These are phyloP conservation scores for Garra rufa DNA, from an alignment of 2,113 vertebrate species.

Conservation along the genomic window DNA sequence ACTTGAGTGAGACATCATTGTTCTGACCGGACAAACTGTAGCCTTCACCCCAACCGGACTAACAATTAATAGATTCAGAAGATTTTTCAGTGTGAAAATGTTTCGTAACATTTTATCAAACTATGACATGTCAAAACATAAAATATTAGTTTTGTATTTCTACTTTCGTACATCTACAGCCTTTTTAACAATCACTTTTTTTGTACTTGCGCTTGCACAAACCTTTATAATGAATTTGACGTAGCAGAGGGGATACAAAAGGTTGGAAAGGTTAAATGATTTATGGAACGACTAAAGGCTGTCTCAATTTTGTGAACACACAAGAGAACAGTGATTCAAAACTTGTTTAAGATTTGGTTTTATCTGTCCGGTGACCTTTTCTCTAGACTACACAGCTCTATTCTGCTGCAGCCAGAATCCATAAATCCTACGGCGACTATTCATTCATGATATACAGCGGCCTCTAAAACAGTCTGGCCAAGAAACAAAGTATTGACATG, in stretches of 20 bases:
- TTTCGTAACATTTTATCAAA: neutral
- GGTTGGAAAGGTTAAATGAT: neutral
- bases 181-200: too few species aligned
- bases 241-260: neutral
- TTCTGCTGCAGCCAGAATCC: conserved; percentile 30
- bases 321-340: neutral
- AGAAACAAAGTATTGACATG: conserved; percentile 39
- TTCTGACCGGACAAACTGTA: too few species aligned
- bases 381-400: neutral
- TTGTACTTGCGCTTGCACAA: neutral
- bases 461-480: conserved; percentile 26
- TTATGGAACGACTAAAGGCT: neutral
- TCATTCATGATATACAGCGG: conserved; percentile 3
- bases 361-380: conserved; percentile 35
- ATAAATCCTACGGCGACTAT: conserved; percentile 25
- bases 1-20: too few species aligned
- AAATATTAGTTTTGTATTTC: neutral
- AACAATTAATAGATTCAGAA: too few species aligned
- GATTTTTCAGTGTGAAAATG: too few species aligned
- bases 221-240: neutral
- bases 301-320: neutral
- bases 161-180: neutral
- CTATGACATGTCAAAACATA: neutral
- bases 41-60: too few species aligned
- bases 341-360: conserved; percentile 13